phyloP scores from a whole-genome alignment of 2,888 invertebrate species.

The Lumbricus terrestris region DNA sequence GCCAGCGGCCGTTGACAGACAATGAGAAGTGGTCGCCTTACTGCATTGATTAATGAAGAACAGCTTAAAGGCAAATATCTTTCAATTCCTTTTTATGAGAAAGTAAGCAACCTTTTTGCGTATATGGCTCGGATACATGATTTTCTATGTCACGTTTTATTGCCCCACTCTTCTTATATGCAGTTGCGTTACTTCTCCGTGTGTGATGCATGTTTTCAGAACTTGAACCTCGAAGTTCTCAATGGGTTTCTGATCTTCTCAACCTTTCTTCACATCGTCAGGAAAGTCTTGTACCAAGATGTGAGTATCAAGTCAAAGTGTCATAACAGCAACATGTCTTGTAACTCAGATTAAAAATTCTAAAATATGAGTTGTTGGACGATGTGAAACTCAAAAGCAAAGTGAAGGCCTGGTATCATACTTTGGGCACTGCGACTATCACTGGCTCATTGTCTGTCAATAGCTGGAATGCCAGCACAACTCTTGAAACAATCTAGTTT shows the following conservation, averaged over 20 bases:
- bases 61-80: constrained; percentile 3
- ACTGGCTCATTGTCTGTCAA: too few species aligned
- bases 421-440: not conserved
- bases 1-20: not conserved
- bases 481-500: not conserved
- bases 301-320: not conserved
- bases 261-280: not conserved
- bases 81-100: not conserved
- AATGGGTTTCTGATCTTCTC: not conserved
- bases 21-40: not conserved
- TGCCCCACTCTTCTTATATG: not conserved
- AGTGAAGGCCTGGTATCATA: not conserved
- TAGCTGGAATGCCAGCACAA: not conserved
- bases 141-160: too few species aligned
- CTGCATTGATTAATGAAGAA: not conserved
- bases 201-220: not conserved
- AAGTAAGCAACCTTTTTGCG: not conserved
- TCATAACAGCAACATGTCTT: not conserved
- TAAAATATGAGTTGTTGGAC: not conserved
- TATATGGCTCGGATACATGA: not conserved
- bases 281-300: not conserved
- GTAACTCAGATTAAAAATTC: not conserved
- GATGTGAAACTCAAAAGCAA: not conserved
- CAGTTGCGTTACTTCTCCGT: not conserved
- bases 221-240: not conserved